Base-by-base conservation (phyloP, 1,140 invertebrate species). In the Hesperophylax magnus region DNA sequence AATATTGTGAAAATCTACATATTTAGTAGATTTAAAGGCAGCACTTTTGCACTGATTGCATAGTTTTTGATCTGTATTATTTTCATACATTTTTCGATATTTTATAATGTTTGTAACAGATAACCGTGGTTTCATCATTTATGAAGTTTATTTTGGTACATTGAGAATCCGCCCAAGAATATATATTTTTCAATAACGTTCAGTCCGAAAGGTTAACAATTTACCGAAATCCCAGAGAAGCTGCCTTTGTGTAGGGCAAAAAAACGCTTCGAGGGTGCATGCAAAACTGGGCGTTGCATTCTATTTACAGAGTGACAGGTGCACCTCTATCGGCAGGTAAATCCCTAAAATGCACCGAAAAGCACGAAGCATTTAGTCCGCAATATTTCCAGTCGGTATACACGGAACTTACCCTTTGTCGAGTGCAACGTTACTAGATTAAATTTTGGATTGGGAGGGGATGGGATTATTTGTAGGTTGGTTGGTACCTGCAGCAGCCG, bases 201-300 rank as follows among this genome's bases (percentile, higher is more conserved):
- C 39, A 47, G 39, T 47, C 9, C 5, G 8, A 52, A 69, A 69
- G 31, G 34, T 65, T 65, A 39, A 39, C 17, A 47, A 14, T 47
- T 47, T 47, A 47, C 39, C 39, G 3, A 47, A 47, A 47, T 47
- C 39, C 39, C 39, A 11, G 39, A 47, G 39, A 47, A 14, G n/a
- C 39, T 47, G 39, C 39, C 11, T 69, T 69, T 20, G 31, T 69
- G 65, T n/a, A 1, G n/a, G 24, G 27, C 63, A 69, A 69, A 69
- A 69, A 69, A 34, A 20, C 15, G 31, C 65, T 18, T 69, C 60
- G 60, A 67, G 31, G 65, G 65, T 69, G 65, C 65, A 69, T 20
- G 65, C 65, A 69, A 69, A 69, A 69, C 27, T 47, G 34, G 65
- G 31, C n/a, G 65, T 69, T 69, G 31, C 31, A 34, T 34, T 14